Base-by-base conservation (phyloP, 2,888 invertebrate genomes). In the Harmothoe impar region DNA sequence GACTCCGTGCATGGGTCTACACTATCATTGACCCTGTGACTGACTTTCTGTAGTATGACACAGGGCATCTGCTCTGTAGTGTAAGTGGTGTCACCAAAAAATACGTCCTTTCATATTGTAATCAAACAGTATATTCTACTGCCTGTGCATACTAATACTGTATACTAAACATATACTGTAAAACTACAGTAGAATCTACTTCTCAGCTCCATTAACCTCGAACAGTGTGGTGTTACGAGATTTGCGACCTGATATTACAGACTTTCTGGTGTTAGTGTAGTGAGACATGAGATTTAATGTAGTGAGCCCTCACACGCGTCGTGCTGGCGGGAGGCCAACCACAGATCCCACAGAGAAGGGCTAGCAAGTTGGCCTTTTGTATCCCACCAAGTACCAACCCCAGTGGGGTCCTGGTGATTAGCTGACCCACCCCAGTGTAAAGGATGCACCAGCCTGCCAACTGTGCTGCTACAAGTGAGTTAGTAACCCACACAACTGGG, bases 311-410 rank as follows among this genome's bases (percentile, higher is more conserved):
- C 3, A 35, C 81, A 81, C 81, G 81, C 81, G 81, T 43, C 35
- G 35, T 23, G 0, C 43, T 81, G 81, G 81, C 81, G 23, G 81
- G 35, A 81, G 81, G 81, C 81, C 81, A 81, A 25, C 31, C 77
- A 31, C 77, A 77, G 77, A 77, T 25, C n/a, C 77, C 77, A 31
- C 77, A 77, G 77, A 77, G 17, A 77, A n/a, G 77, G 77, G 23
- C 12, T n/a, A 62, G 62, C 12, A 62, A 3, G 23, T 62, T n/a
- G n/a, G 62, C 62, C 62, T 5, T 62, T 62, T 62, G 62, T 62
- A 15, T n/a, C 62, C 43, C 43, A n/a, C 43, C 62, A n/a, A 62
- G 3, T n/a, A n/a, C 62, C 62, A 62, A 20, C 20, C 62, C 20
- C 23, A 62, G 62, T 62, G 72, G 31, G 25, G 35, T 35, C 43